Percentiles rank a stretch among this genome's conserved stretches.
phyloP scores from a whole-genome alignment of 2,113 vertebrate genomes.

The Melanerpes formicivorus region DNA sequence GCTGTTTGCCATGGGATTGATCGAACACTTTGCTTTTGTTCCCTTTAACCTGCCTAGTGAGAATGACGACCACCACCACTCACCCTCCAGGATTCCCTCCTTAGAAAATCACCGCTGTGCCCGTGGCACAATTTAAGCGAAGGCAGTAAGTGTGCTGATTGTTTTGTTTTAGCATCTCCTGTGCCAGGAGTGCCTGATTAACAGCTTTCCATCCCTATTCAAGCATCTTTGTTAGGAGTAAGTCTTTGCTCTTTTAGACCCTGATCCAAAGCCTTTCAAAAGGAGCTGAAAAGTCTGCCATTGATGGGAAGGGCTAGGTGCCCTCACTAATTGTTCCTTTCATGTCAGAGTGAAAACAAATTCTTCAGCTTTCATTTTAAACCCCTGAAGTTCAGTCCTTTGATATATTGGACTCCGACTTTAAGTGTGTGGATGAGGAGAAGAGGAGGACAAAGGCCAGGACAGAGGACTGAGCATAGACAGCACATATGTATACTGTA shows the following conservation, averaged over 20 bases:
- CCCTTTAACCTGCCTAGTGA: background rate
- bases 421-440: background rate
- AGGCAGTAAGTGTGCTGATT: background rate
- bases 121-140: background rate
- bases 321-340: conserved; percentile 47
- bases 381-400: background rate
- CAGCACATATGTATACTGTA: fast-evolving
- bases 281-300: conserved; percentile 8
- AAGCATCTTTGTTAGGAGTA: background rate
- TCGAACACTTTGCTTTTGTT: background rate
- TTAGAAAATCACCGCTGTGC: background rate
- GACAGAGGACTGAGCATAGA: background rate
- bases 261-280: conserved; percentile 45
- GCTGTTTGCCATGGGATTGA: background rate
- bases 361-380: conserved; percentile 28
- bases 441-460: background rate
- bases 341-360: conserved; percentile 27
- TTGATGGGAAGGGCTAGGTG: background rate
- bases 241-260: conserved; percentile 51
- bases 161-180: background rate
- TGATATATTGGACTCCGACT: background rate
- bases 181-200: background rate
- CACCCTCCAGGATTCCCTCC: background rate
- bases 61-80: fast-evolving
- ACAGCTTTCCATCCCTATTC: conserved; percentile 18